These are phyloP conservation scores for Lophotriccus pileatus DNA, from an alignment of 2,797 vertebrate species.

Conservation along the genomic window DNA sequence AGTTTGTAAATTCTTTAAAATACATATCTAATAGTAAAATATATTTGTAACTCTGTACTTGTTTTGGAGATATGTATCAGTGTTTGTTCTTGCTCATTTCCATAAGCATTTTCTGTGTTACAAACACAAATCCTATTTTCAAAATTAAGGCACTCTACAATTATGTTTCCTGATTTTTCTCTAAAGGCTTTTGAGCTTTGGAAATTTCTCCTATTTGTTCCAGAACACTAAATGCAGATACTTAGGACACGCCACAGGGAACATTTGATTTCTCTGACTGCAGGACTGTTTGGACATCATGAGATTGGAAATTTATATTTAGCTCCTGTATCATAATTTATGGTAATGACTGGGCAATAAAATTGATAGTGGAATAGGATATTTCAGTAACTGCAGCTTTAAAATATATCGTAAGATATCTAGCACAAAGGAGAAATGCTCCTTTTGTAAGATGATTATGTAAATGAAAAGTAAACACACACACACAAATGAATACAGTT, in stretches of 20 bases:
- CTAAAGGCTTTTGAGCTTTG: not conserved
- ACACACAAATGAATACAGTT: conserved; percentile 9
- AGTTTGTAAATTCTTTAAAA: not conserved
- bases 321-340: conserved; percentile 14
- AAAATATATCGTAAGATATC: not conserved
- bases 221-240: not conserved
- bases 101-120: conserved; percentile 13
- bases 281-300: conserved; percentile 1
- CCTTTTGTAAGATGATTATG: conserved; percentile 26
- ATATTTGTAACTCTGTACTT: not conserved
- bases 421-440: not conserved
- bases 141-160: not conserved
- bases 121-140: not conserved
- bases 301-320: conserved; percentile 20
- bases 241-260: not conserved
- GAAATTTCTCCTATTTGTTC: not conserved
- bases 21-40: not conserved
- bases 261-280: conserved; percentile 1
- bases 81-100: not conserved
- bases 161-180: not conserved
- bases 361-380: not conserved
- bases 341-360: not conserved
- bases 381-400: conserved; percentile 6
- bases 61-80: not conserved
- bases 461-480: conserved; percentile 33